These are phyloP conservation scores for Mechanitis messenoides DNA, from an alignment of 2,888 invertebrate genomes.

Conservation along the genomic window DNA sequence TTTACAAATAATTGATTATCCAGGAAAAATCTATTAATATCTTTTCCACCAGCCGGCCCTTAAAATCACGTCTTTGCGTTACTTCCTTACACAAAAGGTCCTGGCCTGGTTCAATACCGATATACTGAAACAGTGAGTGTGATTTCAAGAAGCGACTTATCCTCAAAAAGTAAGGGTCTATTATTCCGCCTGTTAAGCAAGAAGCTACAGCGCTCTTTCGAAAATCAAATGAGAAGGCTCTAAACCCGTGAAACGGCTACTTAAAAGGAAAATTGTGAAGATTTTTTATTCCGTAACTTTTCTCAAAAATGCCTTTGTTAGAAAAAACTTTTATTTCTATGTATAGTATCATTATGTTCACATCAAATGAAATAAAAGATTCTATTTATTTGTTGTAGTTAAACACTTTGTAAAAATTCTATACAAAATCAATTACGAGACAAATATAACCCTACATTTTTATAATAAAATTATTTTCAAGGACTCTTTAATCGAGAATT, in stretches of 20 bases:
- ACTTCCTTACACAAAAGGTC: conserved; percentile 7
- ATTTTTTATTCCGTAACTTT: not conserved
- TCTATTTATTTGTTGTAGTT: not conserved
- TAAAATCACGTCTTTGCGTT: not conserved
- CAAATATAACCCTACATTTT: not conserved
- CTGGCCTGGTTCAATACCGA: not conserved
- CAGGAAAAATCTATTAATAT: no score
- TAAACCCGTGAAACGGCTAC: conserved; percentile 6
- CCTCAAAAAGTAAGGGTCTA: conserved; percentile 5
- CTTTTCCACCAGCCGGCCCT: no score
- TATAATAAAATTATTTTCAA: conserved; percentile 1
- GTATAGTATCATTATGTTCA: no score
- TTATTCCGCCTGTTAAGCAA: conserved; percentile 7
- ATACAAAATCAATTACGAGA: not conserved
- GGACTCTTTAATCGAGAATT: conserved; percentile 1
- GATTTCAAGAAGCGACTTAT: conserved; percentile 1
- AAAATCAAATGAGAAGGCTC: conserved; percentile 6
- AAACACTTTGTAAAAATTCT: not conserved
- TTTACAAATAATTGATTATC: no score
- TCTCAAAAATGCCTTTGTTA: no score
- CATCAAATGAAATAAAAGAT: no score
- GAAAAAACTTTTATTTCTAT: no score
- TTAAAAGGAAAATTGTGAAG: conserved; percentile 3
- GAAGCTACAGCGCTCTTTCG: conserved; percentile 1
- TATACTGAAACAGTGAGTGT: not conserved